phyloP scores from a whole-genome alignment of 2,888 invertebrate species.

The Drosophila infuscata region DNA sequence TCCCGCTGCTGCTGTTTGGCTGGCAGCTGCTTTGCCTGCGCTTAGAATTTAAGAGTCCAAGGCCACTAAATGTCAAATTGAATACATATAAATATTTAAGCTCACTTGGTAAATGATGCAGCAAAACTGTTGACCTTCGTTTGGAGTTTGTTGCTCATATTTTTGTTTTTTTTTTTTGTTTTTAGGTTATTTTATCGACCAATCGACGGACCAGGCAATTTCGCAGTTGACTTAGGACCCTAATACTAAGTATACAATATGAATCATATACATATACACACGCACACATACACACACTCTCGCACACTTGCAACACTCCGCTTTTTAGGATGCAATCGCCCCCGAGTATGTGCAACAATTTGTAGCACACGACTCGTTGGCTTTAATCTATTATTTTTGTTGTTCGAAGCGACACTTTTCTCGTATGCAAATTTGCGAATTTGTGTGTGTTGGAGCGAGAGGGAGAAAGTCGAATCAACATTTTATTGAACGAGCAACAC shows the following conservation, averaged over 20 bases:
- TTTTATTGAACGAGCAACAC: slow-evolving; percentile 43
- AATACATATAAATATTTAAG: slow-evolving; percentile 69
- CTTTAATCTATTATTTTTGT: slow-evolving; percentile 10
- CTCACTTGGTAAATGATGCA: slow-evolving; percentile 62
- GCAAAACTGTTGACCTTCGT: slow-evolving; percentile 48
- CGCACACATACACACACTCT: not conserved
- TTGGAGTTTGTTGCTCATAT: slow-evolving; percentile 6
- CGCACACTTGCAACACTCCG: slow-evolving; percentile 1
- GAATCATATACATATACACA: slow-evolving; percentile 39
- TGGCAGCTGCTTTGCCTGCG: slow-evolving; percentile 37
- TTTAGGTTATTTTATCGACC: slow-evolving; percentile 47
- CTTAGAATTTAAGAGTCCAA: slow-evolving; percentile 44
- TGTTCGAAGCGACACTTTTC: slow-evolving; percentile 16
- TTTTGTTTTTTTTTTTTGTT: slow-evolving; percentile 22
- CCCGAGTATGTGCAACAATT: slow-evolving; percentile 41
- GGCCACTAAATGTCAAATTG: slow-evolving; percentile 71
- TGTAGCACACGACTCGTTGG: slow-evolving; percentile 44
- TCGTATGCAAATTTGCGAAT: slow-evolving; percentile 17
- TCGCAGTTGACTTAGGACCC: slow-evolving; percentile 73
- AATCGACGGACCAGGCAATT: slow-evolving; percentile 62
- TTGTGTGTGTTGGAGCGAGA: not conserved
- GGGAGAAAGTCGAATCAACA: slow-evolving; percentile 6
- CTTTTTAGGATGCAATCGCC: slow-evolving; percentile 16
- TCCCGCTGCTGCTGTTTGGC: slow-evolving; percentile 17
- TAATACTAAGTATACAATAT: slow-evolving; percentile 63